Evolutionary conservation across 2,797 vertebrate genomes (phyloP), one percentile per base, ranked within the genome.

Genomic region (Pseudopleuronectes americanus): DNA sequence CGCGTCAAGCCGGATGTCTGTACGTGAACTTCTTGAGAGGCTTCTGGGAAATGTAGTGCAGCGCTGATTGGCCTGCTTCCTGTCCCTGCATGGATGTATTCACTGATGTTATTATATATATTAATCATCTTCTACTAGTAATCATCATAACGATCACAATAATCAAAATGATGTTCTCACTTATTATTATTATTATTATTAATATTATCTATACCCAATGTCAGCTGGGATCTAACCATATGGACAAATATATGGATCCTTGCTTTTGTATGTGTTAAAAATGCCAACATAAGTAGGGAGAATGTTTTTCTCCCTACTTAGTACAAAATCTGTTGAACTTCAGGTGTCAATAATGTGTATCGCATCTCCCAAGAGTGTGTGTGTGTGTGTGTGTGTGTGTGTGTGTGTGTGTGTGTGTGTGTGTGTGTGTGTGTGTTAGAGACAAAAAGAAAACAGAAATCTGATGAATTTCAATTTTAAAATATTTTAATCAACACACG

Each of bases 11-110:
- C 72, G 74, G 78, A 89, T 43, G 5, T 76, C 26, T 24, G 7
- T 26, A 64, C 83, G 77, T 69, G 38, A 0, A 0, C 5, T 8
- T 45, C 24, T 3, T 0, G 0, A 0, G 8, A 65, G 12, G 59
- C n/a, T 69, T 79, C 69, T 90, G 86, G 91, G 90, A 85, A 72
- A 9, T 79, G 84, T 81, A 88, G 90, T 90, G 4, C 4, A 3
- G 1, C 2, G 2, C 0, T 14, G 8, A 43, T 16, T 41, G n/a
- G 17, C 3, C 38, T 21, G 41, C 17, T 51, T 49, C 45, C 31
- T 45, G 14, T 26, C 41, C 13, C 4, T 5, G n/a, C 47, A 14
- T 7, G 45, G 47, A 48, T 48, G 16, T 21, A 21, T 48, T 21
- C 3, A n/a, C 10, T 3, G 47, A 19, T 0, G 2, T n/a, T 48